Evolutionary conservation across 2,888 invertebrate species (phyloP), one percentile per base, ranked within the genome.

Genomic region (Rhorus exstirpatorius): DNA sequence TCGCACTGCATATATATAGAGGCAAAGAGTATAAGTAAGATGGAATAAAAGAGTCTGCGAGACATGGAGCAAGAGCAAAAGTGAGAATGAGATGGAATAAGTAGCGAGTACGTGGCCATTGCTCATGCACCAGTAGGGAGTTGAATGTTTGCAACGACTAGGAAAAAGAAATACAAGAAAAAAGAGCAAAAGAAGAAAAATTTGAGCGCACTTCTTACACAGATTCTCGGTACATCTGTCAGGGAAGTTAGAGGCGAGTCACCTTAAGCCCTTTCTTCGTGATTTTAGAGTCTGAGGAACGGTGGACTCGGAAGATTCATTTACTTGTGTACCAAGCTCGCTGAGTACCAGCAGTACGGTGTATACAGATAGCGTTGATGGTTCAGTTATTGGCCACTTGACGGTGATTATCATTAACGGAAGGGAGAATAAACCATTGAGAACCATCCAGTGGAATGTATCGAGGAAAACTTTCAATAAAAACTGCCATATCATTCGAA

Each of bases 121-220:
- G 17, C 17, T 58, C 14, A 61, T 46, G 51, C 44, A 31, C 67
- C 21, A 63, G 44, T n/a, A 61, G 21, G 53, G 55, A 75, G 46
- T 46, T 61, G 63, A 41, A 61, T 63, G 53, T 74, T 60, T 49
- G 74, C 19, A 61, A 51, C 35, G 44, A 38, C 8, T 14, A 44
- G 17, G 51, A 53, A 65, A 51, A 65, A 26, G 53, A 0, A n/a
- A n/a, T n/a, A 49, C n/a, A 31, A 44, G 17, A 63, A 53, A 65
- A 51, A 65, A 26, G 53, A 0, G 38, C n/a, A 44, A 26, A 51
- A 35, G 41, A 51, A 75, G 63, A 63, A 51, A 75, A 75, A 63
- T 79, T 38, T 67, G 74, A 61, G 31, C 79, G 53, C 49, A 79
- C 74, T 79, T 79, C 79, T 74, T 68, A 74, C 79, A 67, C 67